phyloP scores from a whole-genome alignment of 1,140 invertebrate genomes.

The Bombus breviceps region DNA sequence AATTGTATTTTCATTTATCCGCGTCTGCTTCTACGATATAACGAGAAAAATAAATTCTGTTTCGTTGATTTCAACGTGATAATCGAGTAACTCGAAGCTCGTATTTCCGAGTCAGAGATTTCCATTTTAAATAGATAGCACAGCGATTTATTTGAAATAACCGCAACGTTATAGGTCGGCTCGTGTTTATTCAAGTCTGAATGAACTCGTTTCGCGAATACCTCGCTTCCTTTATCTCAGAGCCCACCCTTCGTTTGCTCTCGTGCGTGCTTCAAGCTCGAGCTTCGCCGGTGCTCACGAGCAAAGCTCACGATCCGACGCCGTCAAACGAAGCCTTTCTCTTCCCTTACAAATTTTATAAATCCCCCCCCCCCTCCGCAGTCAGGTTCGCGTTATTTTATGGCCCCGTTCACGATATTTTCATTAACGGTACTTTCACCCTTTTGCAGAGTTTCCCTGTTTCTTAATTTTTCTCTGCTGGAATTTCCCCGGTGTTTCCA shows the following conservation, averaged over 20 bases:
- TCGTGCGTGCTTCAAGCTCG: conserved; percentile 6
- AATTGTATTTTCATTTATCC: background rate
- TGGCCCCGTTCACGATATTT: too few species aligned
- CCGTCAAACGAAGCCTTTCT: background rate
- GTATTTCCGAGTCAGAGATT: background rate
- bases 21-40: background rate
- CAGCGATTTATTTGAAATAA: background rate
- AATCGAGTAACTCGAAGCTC: background rate
- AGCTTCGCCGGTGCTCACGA: background rate
- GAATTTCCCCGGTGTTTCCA: background rate
- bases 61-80: background rate
- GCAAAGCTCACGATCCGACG: background rate
- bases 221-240: conserved; percentile 4
- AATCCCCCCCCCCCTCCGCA: too few species aligned
- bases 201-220: background rate
- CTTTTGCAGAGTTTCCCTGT: background rate
- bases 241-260: conserved; percentile 22
- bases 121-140: background rate
- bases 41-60: background rate
- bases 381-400: background rate
- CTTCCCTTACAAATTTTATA: too few species aligned
- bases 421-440: too few species aligned
- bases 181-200: background rate
- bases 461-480: too few species aligned
- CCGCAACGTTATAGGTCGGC: background rate